phyloP scores from a whole-genome alignment of 1,140 invertebrate genomes.

The Trachelipus rathkii region DNA sequence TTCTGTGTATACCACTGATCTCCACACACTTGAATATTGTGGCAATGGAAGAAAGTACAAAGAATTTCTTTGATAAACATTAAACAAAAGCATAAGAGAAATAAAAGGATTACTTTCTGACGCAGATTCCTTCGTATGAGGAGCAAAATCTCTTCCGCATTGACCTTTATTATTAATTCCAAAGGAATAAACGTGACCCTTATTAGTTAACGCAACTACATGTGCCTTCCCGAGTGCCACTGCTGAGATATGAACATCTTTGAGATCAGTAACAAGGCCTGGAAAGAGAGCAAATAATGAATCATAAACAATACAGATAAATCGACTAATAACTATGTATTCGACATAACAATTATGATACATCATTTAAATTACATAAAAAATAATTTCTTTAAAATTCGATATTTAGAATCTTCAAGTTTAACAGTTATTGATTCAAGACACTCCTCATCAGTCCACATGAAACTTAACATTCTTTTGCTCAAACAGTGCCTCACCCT shows the following conservation, averaged over 20 bases:
- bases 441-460: too few species aligned
- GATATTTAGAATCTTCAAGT: too few species aligned
- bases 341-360: too few species aligned
- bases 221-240: constrained; percentile 94
- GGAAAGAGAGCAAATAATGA: not conserved
- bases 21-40: not conserved
- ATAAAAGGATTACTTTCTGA: constrained; percentile 27
- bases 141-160: constrained; percentile 79
- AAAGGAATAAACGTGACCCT: constrained; percentile 90
- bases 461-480: too few species aligned
- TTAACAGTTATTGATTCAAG: too few species aligned
- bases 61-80: not conserved
- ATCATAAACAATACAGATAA: too few species aligned
- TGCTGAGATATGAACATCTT: constrained; percentile 73
- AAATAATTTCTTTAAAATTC: too few species aligned
- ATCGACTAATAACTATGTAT: too few species aligned
- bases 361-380: too few species aligned
- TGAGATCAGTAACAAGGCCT: constrained; percentile 59
- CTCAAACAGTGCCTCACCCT: too few species aligned
- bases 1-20: too few species aligned
- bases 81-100: too few species aligned
- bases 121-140: constrained; percentile 38
- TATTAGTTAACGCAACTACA: constrained; percentile 76
- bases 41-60: not conserved
- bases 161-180: constrained; percentile 98